Base-by-base conservation (phyloP, 2,888 invertebrate genomes). In the Venusia cambrica region DNA sequence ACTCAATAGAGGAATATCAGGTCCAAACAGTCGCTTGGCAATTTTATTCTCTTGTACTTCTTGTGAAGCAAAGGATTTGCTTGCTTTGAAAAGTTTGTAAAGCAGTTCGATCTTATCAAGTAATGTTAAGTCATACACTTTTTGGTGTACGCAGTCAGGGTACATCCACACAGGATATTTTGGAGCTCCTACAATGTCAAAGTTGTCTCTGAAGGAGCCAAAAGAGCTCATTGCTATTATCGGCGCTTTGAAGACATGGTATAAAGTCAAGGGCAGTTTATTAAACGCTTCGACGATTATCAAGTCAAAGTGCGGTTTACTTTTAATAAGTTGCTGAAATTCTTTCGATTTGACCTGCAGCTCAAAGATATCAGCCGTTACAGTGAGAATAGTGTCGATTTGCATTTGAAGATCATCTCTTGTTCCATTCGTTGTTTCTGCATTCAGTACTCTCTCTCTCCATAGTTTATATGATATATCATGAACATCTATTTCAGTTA, bases 401-500 rank as follows among this genome's bases (percentile, higher is more conserved):
- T 54, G 51, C 0, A 1, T 4, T 2, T 19, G 10, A 1, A 27
- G n/a, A 14, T 54, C 51, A 3, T 31, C 17, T 15, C 27, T 38
- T 0, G 24, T 39, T 5, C 45, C 48, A 7, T 15, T 35, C 0
- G 36, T 28, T 2, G 25, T n/a, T 22, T 21, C 3, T 3, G 5
- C 1, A 1, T 17, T 13, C 3, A 13, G 6, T 3, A 11, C 10
- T 6, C 13, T 8, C 9, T 41, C 24, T n/a, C 12, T 34, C 59
- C 57, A 54, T 2, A 35, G 17, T n/a, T 41, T 10, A 20, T 70
- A 63, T 0, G 69, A 64, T 1, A 59, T 16, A 30, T 68, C 61
- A 13, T 68, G 66, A 0, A 68, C 38, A 7, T 70, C 63, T 2
- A 73, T 62, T 52, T 71, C 68, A n/a, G 62, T 77, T 1, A 80